These are phyloP conservation scores for Ammospiza caudacuta DNA, from an alignment of 2,113 vertebrate species.

Conservation along the genomic window DNA sequence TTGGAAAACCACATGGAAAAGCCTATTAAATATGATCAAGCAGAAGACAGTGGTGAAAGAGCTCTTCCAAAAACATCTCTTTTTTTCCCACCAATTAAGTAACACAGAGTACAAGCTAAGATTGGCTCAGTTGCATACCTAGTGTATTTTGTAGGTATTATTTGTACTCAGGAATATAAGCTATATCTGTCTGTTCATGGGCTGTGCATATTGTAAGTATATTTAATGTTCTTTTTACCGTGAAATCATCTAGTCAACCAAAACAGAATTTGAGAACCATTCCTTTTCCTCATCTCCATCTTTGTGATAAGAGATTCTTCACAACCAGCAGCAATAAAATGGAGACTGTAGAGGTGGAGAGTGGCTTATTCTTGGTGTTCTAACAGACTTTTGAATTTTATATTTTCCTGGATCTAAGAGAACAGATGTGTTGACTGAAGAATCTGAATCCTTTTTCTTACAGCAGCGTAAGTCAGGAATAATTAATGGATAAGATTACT, in stretches of 20 bases:
- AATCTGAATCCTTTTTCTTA: background rate
- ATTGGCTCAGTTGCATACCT: background rate
- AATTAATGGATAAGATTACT: background rate
- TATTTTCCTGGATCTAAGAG: background rate
- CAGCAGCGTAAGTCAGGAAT: background rate
- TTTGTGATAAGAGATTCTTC: background rate
- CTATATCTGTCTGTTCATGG: background rate
- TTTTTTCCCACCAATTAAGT: slow-evolving; percentile 58
- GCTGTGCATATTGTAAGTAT: slow-evolving; percentile 34
- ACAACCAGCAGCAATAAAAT: slow-evolving; percentile 57
- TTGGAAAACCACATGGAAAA: slow-evolving; percentile 20
- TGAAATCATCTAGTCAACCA: background rate
- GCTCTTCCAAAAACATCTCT: slow-evolving; percentile 26
- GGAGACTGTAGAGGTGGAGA: slow-evolving; percentile 20
- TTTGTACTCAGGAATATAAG: slow-evolving; percentile 60
- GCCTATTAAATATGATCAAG: background rate
- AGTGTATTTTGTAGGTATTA: slow-evolving; percentile 21
- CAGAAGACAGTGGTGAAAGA: slow-evolving; percentile 12
- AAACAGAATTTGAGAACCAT: background rate
- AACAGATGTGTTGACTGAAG: background rate
- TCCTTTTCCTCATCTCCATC: background rate
- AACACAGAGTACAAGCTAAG: background rate
- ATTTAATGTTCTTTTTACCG: slow-evolving; percentile 29
- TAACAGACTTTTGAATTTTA: background rate
- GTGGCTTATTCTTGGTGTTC: background rate